Base-by-base conservation (phyloP, 2,888 invertebrate species). In the Steinernema carpocapsae region DNA sequence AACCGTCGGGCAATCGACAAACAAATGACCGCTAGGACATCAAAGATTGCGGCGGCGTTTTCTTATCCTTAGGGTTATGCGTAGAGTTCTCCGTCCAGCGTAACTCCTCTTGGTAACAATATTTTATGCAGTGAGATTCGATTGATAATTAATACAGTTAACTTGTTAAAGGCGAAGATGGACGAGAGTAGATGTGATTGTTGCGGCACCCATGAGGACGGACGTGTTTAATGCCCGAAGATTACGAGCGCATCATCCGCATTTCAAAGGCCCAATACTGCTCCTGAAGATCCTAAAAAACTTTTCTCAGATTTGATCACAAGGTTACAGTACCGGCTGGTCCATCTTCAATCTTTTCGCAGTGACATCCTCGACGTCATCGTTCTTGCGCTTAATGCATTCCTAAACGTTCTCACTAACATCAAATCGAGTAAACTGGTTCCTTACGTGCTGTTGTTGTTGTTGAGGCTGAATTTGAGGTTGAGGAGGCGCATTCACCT, bases 291-390 rank as follows among this genome's bases (percentile, higher is more conserved):
- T 64, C 64, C 64, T 64, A 26, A 14, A 64, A 29, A 17, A 64
- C 3, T 29, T 17, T 12, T 29, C 19, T 17, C 14, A 22, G 64
- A 29, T 6, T 17, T 17, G 32, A 32, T 19, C 22, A 64, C 17
- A 10, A 7, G 17, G 2, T 48, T 4, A 48, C 17, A 14, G 19
- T 64, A 64, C 64, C 64, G 64, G 64, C 26, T 51, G 37, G 32
- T 72, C 51, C n/a, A 19, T 48, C 26, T 59, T 72, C 7, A 70
- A 37, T 1, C 64, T 22, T 64, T 59, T 42, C 43, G 73, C 24
- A 24, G 52, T 2, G 14, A 72, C 48, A 3, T 51, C 51, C n/a
- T n/a, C 24, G 12, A 32, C 29, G 14, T 64, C 59, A 12, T 64
- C 64, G 7, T 37, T 43, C 43, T 64, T 37, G 17, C 59, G 46